Conservation (phyloP, 2,888 invertebrate genomes). For the Siphonodentalium dalli region DNA sequence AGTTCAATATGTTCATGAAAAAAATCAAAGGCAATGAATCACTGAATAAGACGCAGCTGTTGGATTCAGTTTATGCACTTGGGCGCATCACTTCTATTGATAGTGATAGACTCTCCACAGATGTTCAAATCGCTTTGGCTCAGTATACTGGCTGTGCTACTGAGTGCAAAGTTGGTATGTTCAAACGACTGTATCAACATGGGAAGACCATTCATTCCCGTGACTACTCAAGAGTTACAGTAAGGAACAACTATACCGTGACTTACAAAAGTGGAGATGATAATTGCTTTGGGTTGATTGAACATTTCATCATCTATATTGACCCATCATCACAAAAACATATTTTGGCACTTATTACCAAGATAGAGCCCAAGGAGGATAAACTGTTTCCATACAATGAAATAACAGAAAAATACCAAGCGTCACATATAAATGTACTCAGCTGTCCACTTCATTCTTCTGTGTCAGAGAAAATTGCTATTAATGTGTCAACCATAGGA, state of each 20-base stretch:
- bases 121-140: neutral
- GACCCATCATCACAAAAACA: too few species aligned
- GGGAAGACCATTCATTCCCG: slow-evolving; percentile 6
- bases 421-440: neutral
- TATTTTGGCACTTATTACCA: too few species aligned
- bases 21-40: neutral
- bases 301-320: too few species aligned
- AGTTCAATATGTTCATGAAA: slow-evolving; percentile 3
- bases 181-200: slow-evolving; percentile 1
- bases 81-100: neutral
- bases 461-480: too few species aligned
- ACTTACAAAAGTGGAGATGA: slow-evolving; percentile 3
- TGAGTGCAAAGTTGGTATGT: neutral
- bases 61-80: neutral
- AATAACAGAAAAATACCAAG: neutral
- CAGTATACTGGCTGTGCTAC: neutral
- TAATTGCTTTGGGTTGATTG: too few species aligned
- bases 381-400: slow-evolving; percentile 5
- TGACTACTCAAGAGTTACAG: slow-evolving; percentile 7
- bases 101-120: neutral
- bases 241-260: slow-evolving; percentile 8
- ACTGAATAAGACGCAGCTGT: neutral
- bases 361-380: too few species aligned
- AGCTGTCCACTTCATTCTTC: too few species aligned
- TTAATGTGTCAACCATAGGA: too few species aligned